Conservation (phyloP, 2,797 vertebrate genomes). For the Rhinichthys osculus region DNA sequence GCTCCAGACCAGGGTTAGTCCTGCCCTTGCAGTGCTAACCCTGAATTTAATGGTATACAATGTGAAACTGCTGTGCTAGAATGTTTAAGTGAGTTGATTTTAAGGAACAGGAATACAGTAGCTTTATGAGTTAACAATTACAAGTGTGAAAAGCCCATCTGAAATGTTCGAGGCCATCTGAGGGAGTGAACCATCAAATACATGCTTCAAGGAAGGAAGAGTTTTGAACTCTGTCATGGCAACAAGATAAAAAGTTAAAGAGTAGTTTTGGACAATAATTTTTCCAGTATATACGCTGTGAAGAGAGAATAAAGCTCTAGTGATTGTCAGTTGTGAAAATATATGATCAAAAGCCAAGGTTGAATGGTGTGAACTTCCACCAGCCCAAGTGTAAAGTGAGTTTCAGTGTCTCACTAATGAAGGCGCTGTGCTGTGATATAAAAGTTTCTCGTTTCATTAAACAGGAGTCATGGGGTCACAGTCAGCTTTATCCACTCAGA, state of each 20-base stretch:
- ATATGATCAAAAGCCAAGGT: conserved; percentile 44
- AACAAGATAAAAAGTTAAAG: not conserved
- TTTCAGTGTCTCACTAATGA: conserved; percentile 60
- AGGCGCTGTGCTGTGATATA: conserved; percentile 56
- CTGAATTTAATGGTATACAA: not conserved
- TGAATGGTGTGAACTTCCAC: conserved; percentile 43
- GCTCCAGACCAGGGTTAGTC: not conserved
- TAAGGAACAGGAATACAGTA: not conserved
- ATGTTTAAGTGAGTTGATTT: not conserved
- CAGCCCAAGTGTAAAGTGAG: conserved; percentile 38
- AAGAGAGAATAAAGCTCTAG: conserved; percentile 10
- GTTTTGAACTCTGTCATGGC: not conserved
- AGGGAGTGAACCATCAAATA: not conserved
- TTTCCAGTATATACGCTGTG: not conserved
- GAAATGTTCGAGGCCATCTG: not conserved
- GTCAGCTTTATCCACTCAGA: conserved; percentile 55
- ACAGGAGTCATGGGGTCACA: conserved; percentile 64
- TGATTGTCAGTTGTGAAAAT: conserved; percentile 14
- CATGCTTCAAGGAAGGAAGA: not conserved
- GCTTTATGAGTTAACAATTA: not conserved
- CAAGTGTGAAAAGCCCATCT: not conserved
- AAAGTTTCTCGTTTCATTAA: conserved; percentile 66
- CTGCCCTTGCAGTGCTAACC: not conserved
- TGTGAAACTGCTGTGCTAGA: not conserved
- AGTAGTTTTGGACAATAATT: no score